Evolutionary conservation across 2,888 invertebrate species (phyloP), one percentile per base, ranked within the genome.

Genomic region (Masnerella sp.): DNA sequence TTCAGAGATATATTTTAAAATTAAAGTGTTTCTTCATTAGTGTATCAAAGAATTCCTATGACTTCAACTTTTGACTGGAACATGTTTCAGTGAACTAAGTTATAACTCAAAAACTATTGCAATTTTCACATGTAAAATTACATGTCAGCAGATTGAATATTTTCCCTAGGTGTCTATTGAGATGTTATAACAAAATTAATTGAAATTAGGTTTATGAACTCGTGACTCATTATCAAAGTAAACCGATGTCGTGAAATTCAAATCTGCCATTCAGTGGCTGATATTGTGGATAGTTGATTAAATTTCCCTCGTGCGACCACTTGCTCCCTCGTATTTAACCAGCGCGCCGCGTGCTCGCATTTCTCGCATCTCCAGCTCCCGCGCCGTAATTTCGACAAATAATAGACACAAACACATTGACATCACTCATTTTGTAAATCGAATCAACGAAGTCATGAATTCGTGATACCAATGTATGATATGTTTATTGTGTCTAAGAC

Each of bases 221-320:
- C 42, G 34, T 36, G 45, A 52, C 32, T 54, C 47, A 45, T 58
- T 64, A 64, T 69, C 45, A 59, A 69, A 69, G 40, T 49, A 68
- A 62, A 40, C 49, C 52, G 43, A 36, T 61, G 65, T 62, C 52
- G 54, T 54, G 51, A 64, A 74, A 64, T 69, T 59, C 52, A 64
- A 74, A 74, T 68, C 74, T 69, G 47, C 68, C 59, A 68, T 58
- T 64, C 64, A 69, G 62, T 52, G 30, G 58, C 58, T 74, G 69
- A 64, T 69, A 59, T 59, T 69, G 69, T 64, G 64, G 69, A 43
- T 49, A 68, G 62, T 69, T 74, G 58, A 74, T 74, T 74, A 54
- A 74, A 69, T 74, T 74, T 69, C 59, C 62, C 64, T 64, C 59
- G 43, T 59, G 69, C 56, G 69, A 49, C 64, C 59, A 74, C 68